Conservation (phyloP, 2,113 vertebrate species). For the Pachypanchax playfairii region DNA sequence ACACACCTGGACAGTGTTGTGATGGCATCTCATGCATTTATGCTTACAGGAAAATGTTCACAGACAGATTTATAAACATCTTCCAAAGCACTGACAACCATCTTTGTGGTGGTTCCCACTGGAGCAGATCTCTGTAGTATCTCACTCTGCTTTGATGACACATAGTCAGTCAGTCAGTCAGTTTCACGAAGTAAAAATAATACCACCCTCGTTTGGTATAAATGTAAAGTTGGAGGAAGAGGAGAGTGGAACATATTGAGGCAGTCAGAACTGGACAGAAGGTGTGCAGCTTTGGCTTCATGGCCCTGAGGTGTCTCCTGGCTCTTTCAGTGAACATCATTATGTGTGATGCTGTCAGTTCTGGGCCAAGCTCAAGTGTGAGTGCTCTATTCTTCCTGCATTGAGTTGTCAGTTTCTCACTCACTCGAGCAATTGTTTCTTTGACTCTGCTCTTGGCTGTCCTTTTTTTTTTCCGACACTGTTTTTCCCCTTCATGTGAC, state of each 20-base stretch:
- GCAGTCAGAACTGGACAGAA: conserved; percentile 33
- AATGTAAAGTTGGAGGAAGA: conserved; percentile 6
- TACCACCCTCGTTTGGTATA: not conserved
- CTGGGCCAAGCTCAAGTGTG: conserved; percentile 60
- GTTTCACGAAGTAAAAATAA: not conserved
- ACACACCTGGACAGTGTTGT: not conserved
- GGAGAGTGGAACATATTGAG: not conserved
- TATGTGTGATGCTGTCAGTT: conserved; percentile 77
- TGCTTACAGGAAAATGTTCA: not conserved
- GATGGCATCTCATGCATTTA: not conserved
- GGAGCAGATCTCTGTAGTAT: not conserved
- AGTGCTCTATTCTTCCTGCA: conserved; percentile 65
- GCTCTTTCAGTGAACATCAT: conserved; percentile 70
- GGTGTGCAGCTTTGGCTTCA: conserved; percentile 48
- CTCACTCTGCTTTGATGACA: not conserved
- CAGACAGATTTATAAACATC: not conserved
- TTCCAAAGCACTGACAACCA: not conserved
- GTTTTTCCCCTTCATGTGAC: conserved; percentile 24
- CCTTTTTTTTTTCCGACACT: conserved; percentile 13
- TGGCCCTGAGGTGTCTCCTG: conserved; percentile 60
- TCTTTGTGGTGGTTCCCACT: not conserved
- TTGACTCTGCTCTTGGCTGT: conserved; percentile 37
- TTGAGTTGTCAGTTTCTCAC: conserved; percentile 66
- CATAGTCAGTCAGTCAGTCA: not conserved
- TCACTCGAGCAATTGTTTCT: conserved; percentile 46